Conservation (phyloP, 2,797 vertebrate species). For the Urosaurus nigricauda region DNA sequence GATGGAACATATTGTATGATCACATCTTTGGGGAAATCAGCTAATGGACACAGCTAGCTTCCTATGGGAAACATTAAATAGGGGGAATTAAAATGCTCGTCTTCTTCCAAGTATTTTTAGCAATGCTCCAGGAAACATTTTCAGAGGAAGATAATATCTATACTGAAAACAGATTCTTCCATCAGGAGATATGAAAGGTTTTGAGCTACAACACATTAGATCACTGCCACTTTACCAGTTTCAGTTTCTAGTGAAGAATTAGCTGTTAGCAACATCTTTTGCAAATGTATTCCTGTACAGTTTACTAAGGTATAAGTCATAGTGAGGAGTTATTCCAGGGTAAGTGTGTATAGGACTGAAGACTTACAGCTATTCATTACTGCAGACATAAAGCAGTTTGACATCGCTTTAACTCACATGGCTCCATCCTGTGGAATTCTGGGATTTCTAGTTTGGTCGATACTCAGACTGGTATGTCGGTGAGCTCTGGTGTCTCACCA, state of each 20-base stretch:
- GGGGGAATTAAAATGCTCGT: constrained; percentile 56
- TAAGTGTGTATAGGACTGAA: background rate
- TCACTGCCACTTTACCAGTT: constrained; percentile 9
- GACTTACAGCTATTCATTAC: background rate
- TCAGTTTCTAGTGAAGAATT: constrained; percentile 7
- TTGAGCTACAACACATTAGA: constrained; percentile 38
- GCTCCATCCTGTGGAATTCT: no score
- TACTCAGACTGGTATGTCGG: no score
- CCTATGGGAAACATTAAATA: constrained; percentile 63
- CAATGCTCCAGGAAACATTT: constrained; percentile 62
- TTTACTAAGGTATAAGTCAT: background rate
- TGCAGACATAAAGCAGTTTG: no score
- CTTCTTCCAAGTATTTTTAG: constrained; percentile 61
- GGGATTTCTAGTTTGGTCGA: no score
- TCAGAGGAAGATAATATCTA: constrained; percentile 62
- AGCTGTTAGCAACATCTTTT: background rate
- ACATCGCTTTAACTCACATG: no score
- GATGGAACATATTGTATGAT: constrained; percentile 47
- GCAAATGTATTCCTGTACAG: background rate
- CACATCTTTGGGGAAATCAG: constrained; percentile 68
- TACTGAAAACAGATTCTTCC: constrained; percentile 54
- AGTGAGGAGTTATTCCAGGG: no score
- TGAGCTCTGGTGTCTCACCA: no score
- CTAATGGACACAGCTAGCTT: constrained; percentile 68
- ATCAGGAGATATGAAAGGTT: constrained; percentile 40